Evolutionary conservation across 2,888 invertebrate species (phyloP).

Genomic region (Diaphora mendica): DNA sequence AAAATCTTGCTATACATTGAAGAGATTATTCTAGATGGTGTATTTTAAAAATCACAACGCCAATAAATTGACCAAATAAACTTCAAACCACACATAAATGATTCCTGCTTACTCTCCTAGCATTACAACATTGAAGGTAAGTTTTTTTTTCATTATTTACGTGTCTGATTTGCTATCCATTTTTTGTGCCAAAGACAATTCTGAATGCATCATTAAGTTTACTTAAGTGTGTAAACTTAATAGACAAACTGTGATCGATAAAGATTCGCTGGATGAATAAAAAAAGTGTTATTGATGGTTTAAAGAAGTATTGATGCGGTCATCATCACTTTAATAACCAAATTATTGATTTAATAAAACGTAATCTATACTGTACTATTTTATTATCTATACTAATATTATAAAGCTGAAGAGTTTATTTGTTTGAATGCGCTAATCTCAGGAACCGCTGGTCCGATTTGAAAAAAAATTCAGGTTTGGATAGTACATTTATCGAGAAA

Average conservation of each 20-base stretch:
- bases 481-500: too few relatives aligned
- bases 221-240: constrained; percentile 25
- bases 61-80: constrained; percentile 12
- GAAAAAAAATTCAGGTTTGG: too few relatives aligned
- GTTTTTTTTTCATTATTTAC: constrained; percentile 15
- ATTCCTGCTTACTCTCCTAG: constrained; percentile 9
- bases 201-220: constrained; percentile 35
- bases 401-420: too few relatives aligned
- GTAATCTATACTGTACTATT: too few relatives aligned
- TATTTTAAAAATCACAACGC: neutral
- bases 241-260: constrained; percentile 37
- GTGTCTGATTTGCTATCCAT: constrained; percentile 24
- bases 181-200: constrained; percentile 41
- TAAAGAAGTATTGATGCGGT: neutral
- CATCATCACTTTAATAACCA: neutral
- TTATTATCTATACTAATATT: too few relatives aligned
- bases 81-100: constrained; percentile 3
- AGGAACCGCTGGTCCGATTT: too few relatives aligned
- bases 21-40: too few relatives aligned
- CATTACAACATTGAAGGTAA: constrained; percentile 29
- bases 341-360: neutral
- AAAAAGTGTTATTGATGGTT: neutral
- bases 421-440: too few relatives aligned
- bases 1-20: too few relatives aligned
- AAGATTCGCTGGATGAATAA: constrained; percentile 29